Evolutionary conservation across 2,797 vertebrate genomes (phyloP).

Genomic region (Aldrovandia affinis): DNA sequence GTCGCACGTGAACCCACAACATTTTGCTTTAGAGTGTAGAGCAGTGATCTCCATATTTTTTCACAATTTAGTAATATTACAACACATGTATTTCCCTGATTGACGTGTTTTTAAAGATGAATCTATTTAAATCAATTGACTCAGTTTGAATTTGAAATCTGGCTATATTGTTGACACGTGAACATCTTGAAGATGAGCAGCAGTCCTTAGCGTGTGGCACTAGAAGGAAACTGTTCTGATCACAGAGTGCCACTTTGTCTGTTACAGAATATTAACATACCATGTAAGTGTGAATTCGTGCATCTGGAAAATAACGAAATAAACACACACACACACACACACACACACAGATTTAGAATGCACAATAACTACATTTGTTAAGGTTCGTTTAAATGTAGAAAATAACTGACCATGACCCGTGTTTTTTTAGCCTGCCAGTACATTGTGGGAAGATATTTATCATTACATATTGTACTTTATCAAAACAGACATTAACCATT

Average conservation of each 20-base stretch:
- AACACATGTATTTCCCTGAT: background rate
- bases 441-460: background rate
- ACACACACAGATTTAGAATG: background rate
- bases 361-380: background rate
- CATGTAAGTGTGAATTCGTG: background rate
- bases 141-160: background rate
- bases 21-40: background rate
- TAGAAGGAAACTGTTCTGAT: background rate
- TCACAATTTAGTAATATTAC: background rate
- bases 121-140: background rate
- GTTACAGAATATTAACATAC: background rate
- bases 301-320: background rate
- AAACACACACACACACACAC: background rate
- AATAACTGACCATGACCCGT: background rate
- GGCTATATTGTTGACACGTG: background rate
- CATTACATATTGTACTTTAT: background rate
- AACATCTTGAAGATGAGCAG: background rate
- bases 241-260: background rate
- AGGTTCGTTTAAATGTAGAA: background rate
- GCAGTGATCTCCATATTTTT: background rate
- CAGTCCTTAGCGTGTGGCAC: background rate
- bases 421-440: background rate
- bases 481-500: background rate
- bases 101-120: background rate
- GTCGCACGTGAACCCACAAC: background rate